These are phyloP conservation scores for Leptopilina drosophilae DNA, from an alignment of 2,888 invertebrate species.

Conservation along the genomic window DNA sequence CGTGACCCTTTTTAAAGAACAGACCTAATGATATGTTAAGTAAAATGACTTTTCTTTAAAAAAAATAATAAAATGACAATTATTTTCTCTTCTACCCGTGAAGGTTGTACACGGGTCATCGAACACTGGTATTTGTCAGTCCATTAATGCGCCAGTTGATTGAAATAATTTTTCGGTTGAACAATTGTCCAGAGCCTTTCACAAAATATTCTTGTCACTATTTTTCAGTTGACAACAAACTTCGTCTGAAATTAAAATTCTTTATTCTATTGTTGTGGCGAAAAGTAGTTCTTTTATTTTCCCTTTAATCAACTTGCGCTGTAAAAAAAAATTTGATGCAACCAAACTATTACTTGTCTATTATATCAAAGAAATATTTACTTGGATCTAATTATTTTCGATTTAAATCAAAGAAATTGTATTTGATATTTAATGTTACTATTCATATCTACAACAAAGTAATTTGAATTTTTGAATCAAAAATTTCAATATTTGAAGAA, in stretches of 20 bases:
- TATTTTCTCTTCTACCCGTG: not conserved
- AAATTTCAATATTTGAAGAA: no score
- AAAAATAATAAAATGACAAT: conserved; percentile 23
- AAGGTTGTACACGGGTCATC: conserved; percentile 3
- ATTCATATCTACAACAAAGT: no score
- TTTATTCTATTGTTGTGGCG: not conserved
- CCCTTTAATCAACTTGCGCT: no score
- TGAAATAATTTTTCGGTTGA: conserved; percentile 52
- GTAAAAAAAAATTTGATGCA: no score
- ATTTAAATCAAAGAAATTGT: no score
- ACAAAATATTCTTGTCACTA: conserved; percentile 1
- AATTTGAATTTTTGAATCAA: no score
- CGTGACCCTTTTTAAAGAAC: conserved; percentile 29
- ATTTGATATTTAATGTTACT: no score
- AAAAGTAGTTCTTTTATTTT: not conserved
- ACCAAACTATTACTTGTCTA: no score
- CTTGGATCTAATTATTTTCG: no score
- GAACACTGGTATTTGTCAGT: not conserved
- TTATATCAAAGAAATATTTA: no score
- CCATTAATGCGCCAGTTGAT: not conserved
- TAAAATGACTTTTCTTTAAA: not conserved
- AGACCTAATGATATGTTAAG: not conserved
- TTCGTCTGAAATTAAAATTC: not conserved
- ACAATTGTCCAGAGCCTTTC: conserved; percentile 45
- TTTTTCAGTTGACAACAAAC: not conserved